Evolutionary conservation across 2,113 vertebrate species (phyloP).

Genomic region (Aphelocoma coerulescens): DNA sequence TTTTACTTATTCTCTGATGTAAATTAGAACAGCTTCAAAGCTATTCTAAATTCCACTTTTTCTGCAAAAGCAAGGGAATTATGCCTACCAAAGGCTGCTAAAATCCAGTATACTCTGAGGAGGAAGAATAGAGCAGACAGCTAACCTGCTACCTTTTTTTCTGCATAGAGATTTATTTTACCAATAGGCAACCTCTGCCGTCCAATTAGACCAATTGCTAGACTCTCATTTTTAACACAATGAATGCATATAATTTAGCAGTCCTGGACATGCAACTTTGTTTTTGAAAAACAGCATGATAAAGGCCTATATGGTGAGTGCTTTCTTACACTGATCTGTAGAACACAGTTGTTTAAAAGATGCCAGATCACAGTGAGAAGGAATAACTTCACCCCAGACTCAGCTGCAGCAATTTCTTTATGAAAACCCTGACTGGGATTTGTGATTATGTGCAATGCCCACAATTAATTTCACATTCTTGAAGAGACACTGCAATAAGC

Average conservation of each 20-base stretch:
- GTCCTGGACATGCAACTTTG: neutral
- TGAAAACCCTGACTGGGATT: neutral
- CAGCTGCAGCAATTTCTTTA: neutral
- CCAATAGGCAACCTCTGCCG: neutral
- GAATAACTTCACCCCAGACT: neutral
- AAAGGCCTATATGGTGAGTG: neutral
- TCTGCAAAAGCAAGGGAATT: neutral
- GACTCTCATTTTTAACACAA: neutral
- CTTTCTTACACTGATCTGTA: neutral
- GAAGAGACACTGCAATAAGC: neutral
- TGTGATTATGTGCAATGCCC: neutral
- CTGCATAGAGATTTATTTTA: neutral
- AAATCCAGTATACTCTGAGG: neutral
- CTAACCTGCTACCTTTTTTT: neutral
- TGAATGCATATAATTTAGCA: neutral
- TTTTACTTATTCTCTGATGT: neutral
- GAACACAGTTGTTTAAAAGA: neutral
- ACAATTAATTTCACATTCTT: neutral
- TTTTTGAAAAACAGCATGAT: neutral
- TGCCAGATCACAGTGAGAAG: neutral
- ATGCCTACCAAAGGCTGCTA: neutral
- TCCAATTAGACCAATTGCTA: neutral
- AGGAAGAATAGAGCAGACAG: neutral
- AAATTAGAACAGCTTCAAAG: conserved; percentile 10
- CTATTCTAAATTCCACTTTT: neutral